These are phyloP conservation scores for Anagyrus pseudococci DNA, from an alignment of 2,888 invertebrate genomes.

Conservation along the genomic window DNA sequence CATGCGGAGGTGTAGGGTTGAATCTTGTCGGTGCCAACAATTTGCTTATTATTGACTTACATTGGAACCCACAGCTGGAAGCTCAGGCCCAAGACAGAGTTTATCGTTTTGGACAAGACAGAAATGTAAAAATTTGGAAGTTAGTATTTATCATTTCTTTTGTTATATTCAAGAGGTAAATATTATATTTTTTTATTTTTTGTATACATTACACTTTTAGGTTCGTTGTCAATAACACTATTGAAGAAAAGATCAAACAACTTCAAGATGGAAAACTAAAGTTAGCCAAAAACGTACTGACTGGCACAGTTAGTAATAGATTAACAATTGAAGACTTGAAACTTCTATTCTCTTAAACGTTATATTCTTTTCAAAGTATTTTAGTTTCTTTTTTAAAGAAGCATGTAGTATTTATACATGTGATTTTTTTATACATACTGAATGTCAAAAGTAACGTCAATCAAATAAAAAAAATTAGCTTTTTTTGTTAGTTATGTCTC, in stretches of 20 bases:
- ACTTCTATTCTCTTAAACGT: constrained; percentile 22
- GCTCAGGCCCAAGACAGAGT: constrained; percentile 91
- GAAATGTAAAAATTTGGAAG: constrained; percentile 81
- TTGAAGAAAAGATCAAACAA: constrained; percentile 82
- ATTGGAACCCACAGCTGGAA: constrained; percentile 95
- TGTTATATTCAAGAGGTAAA: background rate
- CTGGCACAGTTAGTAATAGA: constrained; percentile 61
- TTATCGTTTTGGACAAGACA: constrained; percentile 85
- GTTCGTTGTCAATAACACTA: constrained; percentile 80
- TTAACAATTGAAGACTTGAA: constrained; percentile 28
- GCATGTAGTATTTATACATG: too few species aligned
- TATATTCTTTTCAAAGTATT: background rate
- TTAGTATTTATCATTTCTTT: constrained; percentile 59
- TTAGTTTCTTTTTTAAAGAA: too few species aligned
- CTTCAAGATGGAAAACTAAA: constrained; percentile 79
- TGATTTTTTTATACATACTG: too few species aligned
- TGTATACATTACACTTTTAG: constrained; percentile 57
- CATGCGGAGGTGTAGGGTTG: constrained; percentile 54
- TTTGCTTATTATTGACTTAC: constrained; percentile 84
- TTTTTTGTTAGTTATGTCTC: too few species aligned
- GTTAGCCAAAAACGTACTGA: constrained; percentile 78
- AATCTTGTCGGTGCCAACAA: constrained; percentile 91
- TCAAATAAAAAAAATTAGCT: too few species aligned
- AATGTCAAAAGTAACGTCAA: too few species aligned
- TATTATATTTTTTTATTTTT: background rate